Percentiles rank a stretch among this genome's conserved stretches.
Conservation (phyloP, 1,140 invertebrate genomes). For the Tetraneura akinire region DNA sequence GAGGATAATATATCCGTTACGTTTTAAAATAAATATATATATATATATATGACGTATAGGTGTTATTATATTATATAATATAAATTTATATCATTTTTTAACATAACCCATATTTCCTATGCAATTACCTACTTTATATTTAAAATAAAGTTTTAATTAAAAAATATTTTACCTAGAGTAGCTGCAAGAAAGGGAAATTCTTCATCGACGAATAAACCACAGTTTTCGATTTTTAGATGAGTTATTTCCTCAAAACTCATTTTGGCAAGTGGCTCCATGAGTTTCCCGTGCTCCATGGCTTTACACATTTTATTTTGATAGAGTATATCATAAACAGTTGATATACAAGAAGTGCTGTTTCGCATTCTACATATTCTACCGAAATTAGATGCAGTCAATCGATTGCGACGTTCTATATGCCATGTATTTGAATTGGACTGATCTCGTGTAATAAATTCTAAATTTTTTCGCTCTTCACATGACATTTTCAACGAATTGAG, state of each 20-base stretch:
- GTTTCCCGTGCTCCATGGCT: background rate
- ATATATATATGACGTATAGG: background rate
- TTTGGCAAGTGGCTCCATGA: background rate
- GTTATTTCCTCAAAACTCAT: background rate
- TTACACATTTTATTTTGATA: background rate
- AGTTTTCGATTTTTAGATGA: background rate
- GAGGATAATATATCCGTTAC: too few species aligned
- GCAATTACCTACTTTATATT: too few species aligned
- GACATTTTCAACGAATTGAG: background rate
- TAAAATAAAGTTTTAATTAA: too few species aligned
- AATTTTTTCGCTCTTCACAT: background rate
- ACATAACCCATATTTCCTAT: too few species aligned
- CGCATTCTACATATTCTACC: slow-evolving; percentile 2
- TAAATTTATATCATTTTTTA: too few species aligned
- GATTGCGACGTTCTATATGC: background rate
- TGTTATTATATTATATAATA: slow-evolving; percentile 4
- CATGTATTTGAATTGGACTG: background rate
- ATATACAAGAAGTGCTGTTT: background rate
- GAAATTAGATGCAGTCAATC: slow-evolving; percentile 1
- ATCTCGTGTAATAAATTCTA: background rate
- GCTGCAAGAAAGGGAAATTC: slow-evolving; percentile 3
- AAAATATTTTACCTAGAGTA: slow-evolving; percentile 11
- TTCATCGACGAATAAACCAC: slow-evolving; percentile 1
- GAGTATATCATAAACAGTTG: background rate
- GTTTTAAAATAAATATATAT: background rate